Percentiles rank a stretch among this genome's conserved stretches.
These are phyloP conservation scores for Ganaspis brasiliensis DNA, from an alignment of 2,888 invertebrate genomes.

Conservation along the genomic window DNA sequence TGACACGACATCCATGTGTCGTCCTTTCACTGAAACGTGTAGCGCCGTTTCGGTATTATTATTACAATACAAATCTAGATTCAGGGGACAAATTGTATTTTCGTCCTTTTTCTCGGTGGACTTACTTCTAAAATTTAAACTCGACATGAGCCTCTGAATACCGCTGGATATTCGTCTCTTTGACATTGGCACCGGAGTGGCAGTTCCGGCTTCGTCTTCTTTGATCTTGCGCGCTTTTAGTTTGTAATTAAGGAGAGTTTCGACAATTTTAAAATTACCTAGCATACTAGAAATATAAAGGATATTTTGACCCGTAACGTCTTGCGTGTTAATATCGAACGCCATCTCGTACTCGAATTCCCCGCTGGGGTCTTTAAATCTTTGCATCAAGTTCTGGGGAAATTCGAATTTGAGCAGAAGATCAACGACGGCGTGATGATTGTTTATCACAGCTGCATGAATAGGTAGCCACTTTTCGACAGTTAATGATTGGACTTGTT, in stretches of 20 bases:
- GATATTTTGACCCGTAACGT: conserved; percentile 94
- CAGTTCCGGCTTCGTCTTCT: conserved; percentile 79
- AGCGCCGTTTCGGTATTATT: conserved; percentile 91
- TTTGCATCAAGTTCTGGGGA: conserved; percentile 86
- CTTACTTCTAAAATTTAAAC: conserved; percentile 86
- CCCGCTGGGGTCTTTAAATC: conserved; percentile 85
- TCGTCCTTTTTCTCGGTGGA: conserved; percentile 81
- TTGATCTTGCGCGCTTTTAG: conserved; percentile 83
- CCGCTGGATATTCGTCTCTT: conserved; percentile 91
- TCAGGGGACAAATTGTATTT: conserved; percentile 85
- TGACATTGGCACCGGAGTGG: conserved; percentile 71
- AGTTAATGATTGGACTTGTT: conserved; percentile 91
- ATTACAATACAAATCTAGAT: conserved; percentile 88
- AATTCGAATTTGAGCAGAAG: conserved; percentile 91
- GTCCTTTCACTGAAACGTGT: conserved; percentile 90
- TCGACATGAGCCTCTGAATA: conserved; percentile 93
- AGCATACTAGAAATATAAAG: conserved; percentile 94
- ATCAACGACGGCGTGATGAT: conserved; percentile 89
- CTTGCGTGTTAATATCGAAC: conserved; percentile 96
- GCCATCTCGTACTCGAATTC: conserved; percentile 92
- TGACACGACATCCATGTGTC: conserved; percentile 87
- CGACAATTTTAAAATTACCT: conserved; percentile 90
- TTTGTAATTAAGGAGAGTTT: conserved; percentile 88
- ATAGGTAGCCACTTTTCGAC: conserved; percentile 96
- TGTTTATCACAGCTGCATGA: conserved; percentile 95